Evolutionary conservation across 23 tunicate species (phyloP).

Genomic region (Halocynthia roretzi): DNA sequence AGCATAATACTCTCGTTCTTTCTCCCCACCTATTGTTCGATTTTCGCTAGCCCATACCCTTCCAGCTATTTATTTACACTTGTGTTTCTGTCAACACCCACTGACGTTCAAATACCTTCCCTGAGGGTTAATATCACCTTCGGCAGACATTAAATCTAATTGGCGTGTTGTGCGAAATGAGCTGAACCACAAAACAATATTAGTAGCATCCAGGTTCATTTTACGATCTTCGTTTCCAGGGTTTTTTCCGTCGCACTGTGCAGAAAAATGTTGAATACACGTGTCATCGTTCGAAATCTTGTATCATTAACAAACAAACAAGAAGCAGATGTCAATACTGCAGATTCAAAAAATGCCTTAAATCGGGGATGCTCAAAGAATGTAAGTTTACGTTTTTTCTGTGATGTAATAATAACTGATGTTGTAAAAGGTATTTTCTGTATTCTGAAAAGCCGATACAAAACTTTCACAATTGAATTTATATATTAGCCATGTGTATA

Average conservation of each 20-base stretch:
- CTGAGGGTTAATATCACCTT: too few species aligned
- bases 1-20: too few species aligned
- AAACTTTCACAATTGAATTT: too few species aligned
- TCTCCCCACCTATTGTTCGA: too few species aligned
- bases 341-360: constrained; percentile 42
- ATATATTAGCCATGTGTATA: neutral
- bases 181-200: too few species aligned
- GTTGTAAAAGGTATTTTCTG: neutral
- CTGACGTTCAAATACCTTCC: too few species aligned
- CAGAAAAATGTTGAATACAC: constrained; percentile 41
- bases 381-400: constrained; percentile 22
- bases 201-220: too few species aligned
- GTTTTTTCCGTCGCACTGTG: constrained; percentile 39
- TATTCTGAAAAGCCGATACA: neutral
- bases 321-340: constrained; percentile 54
- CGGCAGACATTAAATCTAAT: too few species aligned
- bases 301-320: constrained; percentile 27
- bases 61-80: too few species aligned
- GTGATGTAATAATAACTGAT: neutral
- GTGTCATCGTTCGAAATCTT: constrained; percentile 22
- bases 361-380: constrained; percentile 45
- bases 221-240: constrained; percentile 6
- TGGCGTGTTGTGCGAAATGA: too few species aligned
- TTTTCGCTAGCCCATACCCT: too few species aligned
- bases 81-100: too few species aligned